These are phyloP conservation scores for Drosophila miranda DNA, from an alignment of 1,140 invertebrate genomes.

Conservation along the genomic window DNA sequence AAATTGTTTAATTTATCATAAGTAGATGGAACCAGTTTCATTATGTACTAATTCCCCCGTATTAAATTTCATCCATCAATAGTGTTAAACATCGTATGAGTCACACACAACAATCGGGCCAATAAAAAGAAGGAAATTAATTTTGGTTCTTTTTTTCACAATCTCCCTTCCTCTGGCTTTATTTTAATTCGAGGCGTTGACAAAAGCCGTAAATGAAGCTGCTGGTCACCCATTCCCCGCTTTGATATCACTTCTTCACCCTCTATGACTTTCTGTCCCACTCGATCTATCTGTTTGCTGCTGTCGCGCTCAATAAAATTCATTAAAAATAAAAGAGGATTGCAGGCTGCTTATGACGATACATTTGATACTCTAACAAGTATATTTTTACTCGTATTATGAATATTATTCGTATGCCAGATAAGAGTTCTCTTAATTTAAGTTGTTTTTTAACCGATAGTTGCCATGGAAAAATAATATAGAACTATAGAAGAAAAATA, in stretches of 20 bases:
- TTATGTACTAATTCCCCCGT: constrained; percentile 25
- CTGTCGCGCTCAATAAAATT: constrained; percentile 67
- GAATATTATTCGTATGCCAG: too few species aligned
- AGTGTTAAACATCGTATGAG: constrained; percentile 16
- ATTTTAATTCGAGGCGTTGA: constrained; percentile 45
- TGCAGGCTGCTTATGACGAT: too few species aligned
- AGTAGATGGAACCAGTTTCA: not conserved
- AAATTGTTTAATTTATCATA: constrained; percentile 39
- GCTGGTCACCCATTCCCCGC: constrained; percentile 10
- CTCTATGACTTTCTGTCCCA: constrained; percentile 1
- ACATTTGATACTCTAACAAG: too few species aligned
- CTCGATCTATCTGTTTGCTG: constrained; percentile 37
- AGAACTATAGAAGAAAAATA: too few species aligned
- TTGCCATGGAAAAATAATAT: too few species aligned
- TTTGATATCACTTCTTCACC: not conserved
- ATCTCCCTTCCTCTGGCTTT: constrained; percentile 12
- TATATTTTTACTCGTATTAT: too few species aligned
- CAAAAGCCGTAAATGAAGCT: constrained; percentile 17
- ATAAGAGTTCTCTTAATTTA: too few species aligned
- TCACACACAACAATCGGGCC: constrained; percentile 24
- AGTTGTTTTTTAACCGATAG: too few species aligned
- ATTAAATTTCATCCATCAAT: constrained; percentile 26
- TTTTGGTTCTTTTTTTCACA: constrained; percentile 12
- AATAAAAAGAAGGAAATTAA: constrained; percentile 30
- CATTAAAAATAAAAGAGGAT: constrained; percentile 39